Conservation (phyloP, 2,888 invertebrate species). For the Xylophagus ater region DNA sequence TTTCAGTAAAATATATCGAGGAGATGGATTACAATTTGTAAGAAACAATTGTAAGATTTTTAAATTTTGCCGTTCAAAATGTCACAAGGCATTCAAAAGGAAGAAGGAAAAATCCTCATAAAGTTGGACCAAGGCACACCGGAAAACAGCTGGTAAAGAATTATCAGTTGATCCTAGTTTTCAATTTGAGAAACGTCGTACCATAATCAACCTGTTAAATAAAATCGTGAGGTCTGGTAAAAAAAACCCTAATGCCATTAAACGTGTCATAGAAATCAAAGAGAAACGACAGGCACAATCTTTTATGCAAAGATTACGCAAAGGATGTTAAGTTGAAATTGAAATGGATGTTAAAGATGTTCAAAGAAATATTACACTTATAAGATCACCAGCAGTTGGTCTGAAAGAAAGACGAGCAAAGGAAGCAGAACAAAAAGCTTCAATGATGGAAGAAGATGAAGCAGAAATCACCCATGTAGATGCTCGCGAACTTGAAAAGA, state of each 20-base stretch:
- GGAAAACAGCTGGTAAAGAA: conserved; percentile 92
- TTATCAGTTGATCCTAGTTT: conserved; percentile 91
- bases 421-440: conserved; percentile 45
- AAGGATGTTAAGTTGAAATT: conserved; percentile 78
- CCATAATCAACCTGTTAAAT: conserved; percentile 89
- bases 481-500: conserved; percentile 37
- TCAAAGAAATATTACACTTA: conserved; percentile 57
- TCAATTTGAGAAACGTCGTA: conserved; percentile 90
- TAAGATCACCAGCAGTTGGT: conserved; percentile 81
- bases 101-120: no score
- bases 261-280: conserved; percentile 75
- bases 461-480: conserved; percentile 40
- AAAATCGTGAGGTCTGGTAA: conserved; percentile 82
- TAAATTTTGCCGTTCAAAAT: conserved; percentile 94
- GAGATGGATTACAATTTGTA: conserved; percentile 96
- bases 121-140: conserved; percentile 99
- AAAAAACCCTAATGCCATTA: conserved; percentile 87
- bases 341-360: conserved; percentile 80
- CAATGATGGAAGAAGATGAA: conserved; percentile 49
- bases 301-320: conserved; percentile 79
- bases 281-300: conserved; percentile 72
- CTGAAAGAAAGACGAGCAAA: conserved; percentile 53
- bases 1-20: conserved; percentile 94
- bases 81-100: conserved; percentile 95
- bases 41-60: conserved; percentile 99